phyloP scores from a whole-genome alignment of 2,113 vertebrate genomes.

The Oceanites oceanicus region DNA sequence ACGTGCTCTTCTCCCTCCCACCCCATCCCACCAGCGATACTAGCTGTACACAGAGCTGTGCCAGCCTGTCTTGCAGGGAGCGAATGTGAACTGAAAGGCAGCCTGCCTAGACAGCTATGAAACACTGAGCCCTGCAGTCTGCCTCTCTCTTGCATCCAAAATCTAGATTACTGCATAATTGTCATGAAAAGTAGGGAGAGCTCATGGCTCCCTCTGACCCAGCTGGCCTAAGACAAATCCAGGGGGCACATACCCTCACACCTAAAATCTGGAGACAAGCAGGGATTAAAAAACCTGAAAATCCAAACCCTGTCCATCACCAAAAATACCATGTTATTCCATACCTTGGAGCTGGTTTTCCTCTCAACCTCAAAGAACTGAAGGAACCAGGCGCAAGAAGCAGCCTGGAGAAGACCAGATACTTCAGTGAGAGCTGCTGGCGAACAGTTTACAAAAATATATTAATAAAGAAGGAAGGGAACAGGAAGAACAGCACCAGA shows the following conservation, averaged over 20 bases:
- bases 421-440: neutral
- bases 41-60: neutral
- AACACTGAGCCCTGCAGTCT: neutral
- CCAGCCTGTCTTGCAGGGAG: neutral
- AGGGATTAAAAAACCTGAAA: neutral
- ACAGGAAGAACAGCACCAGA: neutral
- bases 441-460: neutral
- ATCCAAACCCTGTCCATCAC: neutral
- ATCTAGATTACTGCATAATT: neutral
- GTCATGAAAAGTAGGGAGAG: neutral
- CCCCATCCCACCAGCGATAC: accelerated
- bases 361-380: neutral
- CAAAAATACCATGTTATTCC: neutral
- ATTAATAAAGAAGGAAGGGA: neutral
- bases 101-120: neutral
- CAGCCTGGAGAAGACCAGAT: neutral
- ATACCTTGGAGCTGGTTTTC: neutral
- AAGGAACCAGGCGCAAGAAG: neutral
- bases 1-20: accelerated
- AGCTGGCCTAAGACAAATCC: neutral
- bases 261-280: neutral
- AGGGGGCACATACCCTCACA: neutral
- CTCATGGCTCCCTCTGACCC: neutral
- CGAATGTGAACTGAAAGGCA: neutral
- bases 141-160: neutral